These are phyloP conservation scores for Schizopygopsis pylzovi DNA, from an alignment of 2,797 vertebrate species.

Conservation along the genomic window DNA sequence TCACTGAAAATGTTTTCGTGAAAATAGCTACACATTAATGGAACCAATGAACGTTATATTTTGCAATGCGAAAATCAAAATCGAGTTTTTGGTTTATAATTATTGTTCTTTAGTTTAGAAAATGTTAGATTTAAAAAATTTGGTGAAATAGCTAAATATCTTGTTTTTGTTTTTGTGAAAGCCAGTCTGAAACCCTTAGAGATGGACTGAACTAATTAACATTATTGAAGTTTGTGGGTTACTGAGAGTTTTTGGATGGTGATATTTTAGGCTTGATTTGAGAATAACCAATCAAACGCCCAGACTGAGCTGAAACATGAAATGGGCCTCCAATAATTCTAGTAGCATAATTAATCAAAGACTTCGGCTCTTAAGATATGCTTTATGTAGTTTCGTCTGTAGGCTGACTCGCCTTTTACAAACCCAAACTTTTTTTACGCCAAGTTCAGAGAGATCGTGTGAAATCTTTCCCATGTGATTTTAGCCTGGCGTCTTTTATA, in stretches of 20 bases:
- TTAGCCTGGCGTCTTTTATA: conserved; percentile 5
- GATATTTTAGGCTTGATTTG: conserved; percentile 13
- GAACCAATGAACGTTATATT: not conserved
- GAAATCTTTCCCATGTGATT: conserved; percentile 15
- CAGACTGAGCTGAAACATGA: conserved; percentile 32
- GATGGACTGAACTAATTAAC: not conserved
- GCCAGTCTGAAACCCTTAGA: not conserved
- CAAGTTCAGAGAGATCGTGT: conserved; percentile 21
- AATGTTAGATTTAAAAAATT: no score
- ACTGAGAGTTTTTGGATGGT: conserved; percentile 1
- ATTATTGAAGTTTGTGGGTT: not conserved
- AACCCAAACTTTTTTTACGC: not conserved
- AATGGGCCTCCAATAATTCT: conserved; percentile 26
- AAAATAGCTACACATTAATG: not conserved
- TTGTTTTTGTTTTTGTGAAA: not conserved
- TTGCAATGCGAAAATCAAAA: not conserved
- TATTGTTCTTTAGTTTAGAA: no score
- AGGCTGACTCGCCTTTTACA: not conserved
- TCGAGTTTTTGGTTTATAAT: not conserved
- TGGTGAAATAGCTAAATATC: not conserved
- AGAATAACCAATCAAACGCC: conserved; percentile 27
- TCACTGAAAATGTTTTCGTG: not conserved
- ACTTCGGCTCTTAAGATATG: conserved; percentile 2
- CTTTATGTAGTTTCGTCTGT: not conserved
- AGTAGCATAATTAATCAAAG: conserved; percentile 52